Evolutionary conservation across 2,888 invertebrate genomes (phyloP).

Genomic region (Oxyscelio sp.): DNA sequence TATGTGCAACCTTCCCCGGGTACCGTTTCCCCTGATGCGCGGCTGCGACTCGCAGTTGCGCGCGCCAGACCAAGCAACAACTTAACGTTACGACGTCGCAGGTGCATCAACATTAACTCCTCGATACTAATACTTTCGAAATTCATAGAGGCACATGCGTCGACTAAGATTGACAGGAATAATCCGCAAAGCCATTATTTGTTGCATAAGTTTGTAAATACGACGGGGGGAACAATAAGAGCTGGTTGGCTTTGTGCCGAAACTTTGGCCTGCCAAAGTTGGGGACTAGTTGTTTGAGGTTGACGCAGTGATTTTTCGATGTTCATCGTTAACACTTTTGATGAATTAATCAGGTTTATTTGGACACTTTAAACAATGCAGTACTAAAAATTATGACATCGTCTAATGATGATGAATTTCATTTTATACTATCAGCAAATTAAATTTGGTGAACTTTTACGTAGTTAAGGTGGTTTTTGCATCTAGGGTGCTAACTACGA

Average conservation of each 20-base stretch:
- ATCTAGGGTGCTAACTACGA: too few relatives aligned
- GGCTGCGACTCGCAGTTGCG: too few relatives aligned
- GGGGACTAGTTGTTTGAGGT: background rate
- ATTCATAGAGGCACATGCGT: constrained; percentile 43
- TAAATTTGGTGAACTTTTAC: too few relatives aligned
- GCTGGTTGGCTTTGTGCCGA: background rate
- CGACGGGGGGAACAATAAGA: constrained; percentile 17
- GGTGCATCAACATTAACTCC: constrained; percentile 72
- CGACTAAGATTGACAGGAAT: constrained; percentile 60
- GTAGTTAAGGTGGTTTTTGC: too few relatives aligned
- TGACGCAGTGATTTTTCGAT: background rate
- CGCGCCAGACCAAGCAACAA: constrained; percentile 45
- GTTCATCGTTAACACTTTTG: background rate
- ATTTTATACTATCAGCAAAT: too few relatives aligned
- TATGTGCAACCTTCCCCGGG: too few relatives aligned
- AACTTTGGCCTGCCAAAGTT: background rate
- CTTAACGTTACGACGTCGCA: constrained; percentile 64
- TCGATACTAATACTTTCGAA: constrained; percentile 42
- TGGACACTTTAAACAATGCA: background rate
- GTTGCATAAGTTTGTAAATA: constrained; percentile 44
- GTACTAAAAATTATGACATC: too few relatives aligned
- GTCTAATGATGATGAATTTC: too few relatives aligned
- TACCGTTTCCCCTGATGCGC: too few relatives aligned
- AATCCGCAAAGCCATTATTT: constrained; percentile 57
- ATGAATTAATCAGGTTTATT: background rate